Evolutionary conservation across 2,113 vertebrate species (phyloP), one percentile per base, ranked within the genome.

Genomic region (Anguilla rostrata): DNA sequence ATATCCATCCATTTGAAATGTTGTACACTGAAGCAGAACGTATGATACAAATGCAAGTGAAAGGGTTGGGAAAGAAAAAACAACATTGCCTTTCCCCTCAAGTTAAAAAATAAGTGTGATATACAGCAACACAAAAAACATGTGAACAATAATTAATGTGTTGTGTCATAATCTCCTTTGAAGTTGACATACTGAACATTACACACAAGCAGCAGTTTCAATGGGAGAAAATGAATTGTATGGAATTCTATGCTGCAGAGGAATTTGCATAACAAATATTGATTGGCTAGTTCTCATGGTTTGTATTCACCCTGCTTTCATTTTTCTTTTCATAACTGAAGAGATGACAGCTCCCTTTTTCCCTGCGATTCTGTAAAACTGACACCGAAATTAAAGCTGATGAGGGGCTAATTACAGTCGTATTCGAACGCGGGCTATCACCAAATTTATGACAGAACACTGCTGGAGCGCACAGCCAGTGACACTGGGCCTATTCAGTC

Each of bases 211-310:
- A 5, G 60, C 60, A 66, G 60, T 66, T 66, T 66, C 60, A 66
- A 26, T 66, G 60, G 60, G 60, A 66, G 60, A 26, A 66, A 66
- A 66, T 66, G 20, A 66, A 66, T 66, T 66, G 60, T 66, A 1
- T 66, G 60, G 26, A 66, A 66, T 66, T 66, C 22, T 26, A 66
- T 66, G 46, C 81, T 53, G 81, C 18, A 53, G 2, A 75, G 71
- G 71, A 75, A 75, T 75, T 75, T 75, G 71, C 71, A 75, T 75
- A 75, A 75, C 71, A 75, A 75, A 29, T 75, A 75, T 49, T 82
- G 81, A 20, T 81, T 81, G 20, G 39, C 71, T 6, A 29, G 4
- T 29, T 82, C 60, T 66, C 46, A 49, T 82, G 46, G 46, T 29
- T 26, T 46, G 43, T 22, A 82, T 29, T 75, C 26, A 82, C 1